Evolutionary conservation across 2,888 invertebrate species (phyloP).

Genomic region (Drosophila silvestris): DNA sequence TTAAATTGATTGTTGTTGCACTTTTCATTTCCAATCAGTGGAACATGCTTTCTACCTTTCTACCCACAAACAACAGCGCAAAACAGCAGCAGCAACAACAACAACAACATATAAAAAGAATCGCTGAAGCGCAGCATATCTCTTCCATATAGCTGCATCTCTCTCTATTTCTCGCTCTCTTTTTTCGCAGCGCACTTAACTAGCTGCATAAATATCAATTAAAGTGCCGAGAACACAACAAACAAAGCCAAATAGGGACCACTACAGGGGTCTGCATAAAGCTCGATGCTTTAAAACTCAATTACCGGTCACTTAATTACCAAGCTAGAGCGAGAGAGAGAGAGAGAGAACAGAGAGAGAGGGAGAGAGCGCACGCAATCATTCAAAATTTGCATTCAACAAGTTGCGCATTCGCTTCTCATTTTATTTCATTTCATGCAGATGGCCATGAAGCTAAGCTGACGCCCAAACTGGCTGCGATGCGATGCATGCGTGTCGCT

Average conservation of each 20-base stretch:
- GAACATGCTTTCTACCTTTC: constrained; percentile 45
- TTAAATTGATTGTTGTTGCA: constrained; percentile 29
- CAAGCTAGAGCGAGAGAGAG: constrained; percentile 30
- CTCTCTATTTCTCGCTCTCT: neutral
- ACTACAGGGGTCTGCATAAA: constrained; percentile 14
- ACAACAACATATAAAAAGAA: constrained; percentile 54
- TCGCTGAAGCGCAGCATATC: constrained; percentile 61
- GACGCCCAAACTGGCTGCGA: constrained; percentile 49
- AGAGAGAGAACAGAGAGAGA: constrained; percentile 5
- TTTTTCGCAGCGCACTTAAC: constrained; percentile 51
- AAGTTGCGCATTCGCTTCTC: constrained; percentile 40
- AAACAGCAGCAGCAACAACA: constrained; percentile 10
- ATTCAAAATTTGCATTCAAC: constrained; percentile 70
- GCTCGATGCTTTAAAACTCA: constrained; percentile 67
- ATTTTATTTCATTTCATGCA: constrained; percentile 15
- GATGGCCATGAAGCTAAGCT: constrained; percentile 67
- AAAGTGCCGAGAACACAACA: constrained; percentile 56
- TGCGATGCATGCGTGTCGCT: constrained; percentile 44
- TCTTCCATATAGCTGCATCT: constrained; percentile 23
- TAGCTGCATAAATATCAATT: constrained; percentile 80
- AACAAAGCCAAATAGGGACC: constrained; percentile 44
- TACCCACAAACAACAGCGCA: constrained; percentile 33
- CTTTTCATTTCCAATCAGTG: constrained; percentile 58
- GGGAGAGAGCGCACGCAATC: constrained; percentile 37
- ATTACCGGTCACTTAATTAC: constrained; percentile 77